phyloP scores from a whole-genome alignment of 64 coral and sea anemone species.

The Montipora cactus region DNA sequence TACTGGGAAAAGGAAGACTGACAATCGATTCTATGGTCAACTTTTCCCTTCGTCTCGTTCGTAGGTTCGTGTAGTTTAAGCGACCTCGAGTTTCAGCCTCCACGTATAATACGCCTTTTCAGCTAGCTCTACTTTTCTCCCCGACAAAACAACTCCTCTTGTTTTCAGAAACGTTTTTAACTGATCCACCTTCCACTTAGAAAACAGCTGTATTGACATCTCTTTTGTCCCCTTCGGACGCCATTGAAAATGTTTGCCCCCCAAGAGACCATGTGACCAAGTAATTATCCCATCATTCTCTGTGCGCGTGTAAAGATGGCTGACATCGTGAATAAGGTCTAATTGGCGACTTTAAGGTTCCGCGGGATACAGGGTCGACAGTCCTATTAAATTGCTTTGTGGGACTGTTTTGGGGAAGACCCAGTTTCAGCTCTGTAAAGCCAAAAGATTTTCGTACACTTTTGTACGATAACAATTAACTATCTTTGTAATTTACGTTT shows the following conservation, averaged over 20 bases:
- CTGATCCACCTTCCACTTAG: background rate
- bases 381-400: too few relatives aligned
- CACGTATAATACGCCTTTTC: too few relatives aligned
- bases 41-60: background rate
- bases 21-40: too few relatives aligned
- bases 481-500: too few relatives aligned
- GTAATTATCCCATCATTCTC: background rate
- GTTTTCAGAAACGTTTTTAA: background rate
- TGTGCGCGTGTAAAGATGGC: background rate
- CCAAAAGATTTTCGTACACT: too few relatives aligned
- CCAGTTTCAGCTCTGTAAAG: too few relatives aligned
- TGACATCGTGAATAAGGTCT: conserved; percentile 1
- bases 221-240: background rate
- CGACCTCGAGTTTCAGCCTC: background rate
- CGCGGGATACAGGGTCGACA: too few relatives aligned
- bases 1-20: too few relatives aligned
- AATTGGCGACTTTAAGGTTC: background rate
- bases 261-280: background rate
- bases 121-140: too few relatives aligned
- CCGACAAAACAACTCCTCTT: too few relatives aligned
- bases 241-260: conserved; percentile 14
- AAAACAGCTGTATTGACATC: background rate
- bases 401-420: background rate
- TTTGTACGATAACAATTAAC: too few relatives aligned
- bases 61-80: conserved; percentile 31